Base-by-base conservation (phyloP, 2,797 vertebrate species). In the Hydrocynus forskahlii region DNA sequence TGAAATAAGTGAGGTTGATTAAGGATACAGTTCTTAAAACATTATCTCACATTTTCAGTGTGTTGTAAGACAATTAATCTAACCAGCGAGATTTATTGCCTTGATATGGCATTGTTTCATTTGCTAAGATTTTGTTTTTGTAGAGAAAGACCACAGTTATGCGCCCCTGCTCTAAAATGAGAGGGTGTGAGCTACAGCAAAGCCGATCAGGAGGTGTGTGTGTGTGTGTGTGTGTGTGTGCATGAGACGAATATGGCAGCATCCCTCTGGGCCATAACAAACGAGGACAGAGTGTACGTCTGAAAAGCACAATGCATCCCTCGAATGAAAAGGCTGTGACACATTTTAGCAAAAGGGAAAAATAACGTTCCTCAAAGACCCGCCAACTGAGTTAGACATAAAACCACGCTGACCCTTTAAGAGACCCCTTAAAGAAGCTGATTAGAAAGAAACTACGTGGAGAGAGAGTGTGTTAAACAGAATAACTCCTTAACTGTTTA, bases 381-480 rank as follows among this genome's bases (percentile, higher is more conserved):
- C 63, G 17, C 62, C 48, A 78, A 40, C 78, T 75, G 86, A 84
- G 86, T 85, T 83, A 84, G 78, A 75, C 59, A 73, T 9, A 72
- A 74, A 57, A 60, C 48, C 62, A 70, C 7, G 13, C 17, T 23
- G 73, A 75, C 48, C 40, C 23, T 71, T 48, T 60, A 59, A 79
- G 29, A 29, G 29, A 29, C 29, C 29, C 29, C 29, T 29, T 29
- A 29, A 29, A 80, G 43, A 66, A 81, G 29, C 67, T 29, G 43
- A 70, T 7, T 5, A 23, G 21, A 81, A 62, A 57, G 55, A 66
- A 75, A 60, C 54, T 16, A 29, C 19, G 48, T 54, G 40, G 21
- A 60, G 17, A 76, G 19, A 77, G 43, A 66, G 45, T 73, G 50
- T 9, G 1, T 80, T 21, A 25, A 62, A 29, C 60, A 29, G 2